Evolutionary conservation across 2,888 invertebrate species (phyloP).

Genomic region (Thereva unica): DNA sequence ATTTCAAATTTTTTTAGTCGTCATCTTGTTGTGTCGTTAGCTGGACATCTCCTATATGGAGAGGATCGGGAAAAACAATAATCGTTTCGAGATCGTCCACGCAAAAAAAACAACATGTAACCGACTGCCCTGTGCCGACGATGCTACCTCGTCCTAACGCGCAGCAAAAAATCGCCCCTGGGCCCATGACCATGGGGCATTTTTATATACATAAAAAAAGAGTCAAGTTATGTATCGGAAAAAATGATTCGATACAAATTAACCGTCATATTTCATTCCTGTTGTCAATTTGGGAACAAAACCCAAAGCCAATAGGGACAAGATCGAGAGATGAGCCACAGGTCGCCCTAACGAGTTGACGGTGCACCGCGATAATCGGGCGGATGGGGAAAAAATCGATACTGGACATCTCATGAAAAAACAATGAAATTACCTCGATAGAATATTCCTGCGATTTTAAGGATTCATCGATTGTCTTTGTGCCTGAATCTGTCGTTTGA

Average conservation of each 20-base stretch:
- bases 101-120: conserved; percentile 31
- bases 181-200: conserved; percentile 6
- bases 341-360: conserved; percentile 41
- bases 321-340: conserved; percentile 33
- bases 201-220: conserved; percentile 34
- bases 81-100: conserved; percentile 35
- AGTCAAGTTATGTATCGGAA: conserved; percentile 40
- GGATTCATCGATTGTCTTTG: conserved; percentile 34
- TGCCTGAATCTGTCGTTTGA: conserved; percentile 15
- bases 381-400: not conserved
- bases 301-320: conserved; percentile 27
- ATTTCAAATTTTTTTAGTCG: conserved; percentile 39
- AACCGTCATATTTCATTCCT: conserved; percentile 45
- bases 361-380: conserved; percentile 37
- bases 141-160: conserved; percentile 27
- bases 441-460: conserved; percentile 37
- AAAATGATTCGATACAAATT: conserved; percentile 46
- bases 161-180: conserved; percentile 22
- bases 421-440: conserved; percentile 35
- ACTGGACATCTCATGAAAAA: conserved; percentile 32
- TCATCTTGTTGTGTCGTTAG: conserved; percentile 36
- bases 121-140: conserved; percentile 15
- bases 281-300: conserved; percentile 44
- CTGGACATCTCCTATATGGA: conserved; percentile 31
- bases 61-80: conserved; percentile 36